Evolutionary conservation across 2,113 vertebrate genomes (phyloP).

Genomic region (Stegastes partitus): DNA sequence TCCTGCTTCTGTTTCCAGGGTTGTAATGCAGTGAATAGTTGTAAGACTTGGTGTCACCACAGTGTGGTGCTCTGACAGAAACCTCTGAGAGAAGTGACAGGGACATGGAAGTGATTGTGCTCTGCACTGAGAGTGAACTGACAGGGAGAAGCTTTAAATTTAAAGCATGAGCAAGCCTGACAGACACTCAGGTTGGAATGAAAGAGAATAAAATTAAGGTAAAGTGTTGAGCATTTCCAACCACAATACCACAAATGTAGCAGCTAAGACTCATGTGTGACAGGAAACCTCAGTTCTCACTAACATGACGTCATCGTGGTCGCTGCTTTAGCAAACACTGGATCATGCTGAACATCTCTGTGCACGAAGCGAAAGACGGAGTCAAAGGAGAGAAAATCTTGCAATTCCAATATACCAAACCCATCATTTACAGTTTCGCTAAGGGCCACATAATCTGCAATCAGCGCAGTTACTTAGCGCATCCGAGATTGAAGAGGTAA

Average conservation of each 20-base stretch:
- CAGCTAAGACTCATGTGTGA: neutral
- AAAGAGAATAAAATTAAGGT: neutral
- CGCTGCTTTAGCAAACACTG: conserved; percentile 25
- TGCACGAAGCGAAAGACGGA: neutral
- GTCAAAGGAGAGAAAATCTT: neutral
- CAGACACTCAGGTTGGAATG: neutral
- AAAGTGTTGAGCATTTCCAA: neutral
- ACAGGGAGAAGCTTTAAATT: neutral
- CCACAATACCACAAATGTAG: conserved; percentile 12
- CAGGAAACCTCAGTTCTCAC: conserved; percentile 50
- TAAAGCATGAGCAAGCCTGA: neutral
- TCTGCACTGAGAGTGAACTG: neutral
- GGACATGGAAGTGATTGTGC: neutral
- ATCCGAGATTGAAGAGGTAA: conserved; percentile 30
- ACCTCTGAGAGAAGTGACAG: neutral
- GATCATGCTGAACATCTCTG: conserved; percentile 19
- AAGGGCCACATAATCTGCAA: conserved; percentile 4
- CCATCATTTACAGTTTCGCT: conserved; percentile 20
- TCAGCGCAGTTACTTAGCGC: conserved; percentile 1
- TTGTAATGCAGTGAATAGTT: conserved; percentile 1
- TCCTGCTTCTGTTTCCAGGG: conserved; percentile 14
- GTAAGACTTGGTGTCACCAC: conserved; percentile 56
- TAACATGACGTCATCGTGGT: conserved; percentile 14
- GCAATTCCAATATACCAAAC: neutral
- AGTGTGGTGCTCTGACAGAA: conserved; percentile 67